Conservation (phyloP, 2,888 invertebrate genomes). For the Neoitamus cyanurus region DNA sequence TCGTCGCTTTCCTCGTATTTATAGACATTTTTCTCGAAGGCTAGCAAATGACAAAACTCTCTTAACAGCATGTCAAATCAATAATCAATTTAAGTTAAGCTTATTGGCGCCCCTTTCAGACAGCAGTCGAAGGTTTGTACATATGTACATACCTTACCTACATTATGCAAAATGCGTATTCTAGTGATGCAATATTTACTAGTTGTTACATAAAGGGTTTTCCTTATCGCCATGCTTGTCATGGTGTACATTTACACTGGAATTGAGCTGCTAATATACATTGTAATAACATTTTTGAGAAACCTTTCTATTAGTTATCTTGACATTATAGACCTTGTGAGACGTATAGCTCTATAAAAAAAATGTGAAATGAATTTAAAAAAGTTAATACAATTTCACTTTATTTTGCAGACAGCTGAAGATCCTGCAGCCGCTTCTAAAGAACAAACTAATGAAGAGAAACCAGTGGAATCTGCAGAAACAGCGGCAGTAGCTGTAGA, state of each 20-base stretch:
- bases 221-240: no score
- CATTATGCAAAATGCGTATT: background rate
- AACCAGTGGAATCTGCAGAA: conserved; percentile 48
- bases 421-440: conserved; percentile 32
- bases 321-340: no score
- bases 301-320: background rate
- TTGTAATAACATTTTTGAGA: background rate
- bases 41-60: background rate
- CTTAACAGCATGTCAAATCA: background rate
- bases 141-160: background rate
- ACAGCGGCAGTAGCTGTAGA: conserved; percentile 6
- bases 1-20: background rate
- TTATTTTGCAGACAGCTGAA: conserved; percentile 9
- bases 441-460: conserved; percentile 49
- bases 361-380: no score
- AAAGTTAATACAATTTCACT: background rate
- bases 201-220: background rate
- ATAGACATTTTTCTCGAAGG: background rate
- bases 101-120: background rate
- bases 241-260: no score
- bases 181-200: background rate
- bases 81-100: background rate
- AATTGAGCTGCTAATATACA: no score
- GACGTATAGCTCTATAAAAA: no score
- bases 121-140: background rate